Evolutionary conservation across 2,113 vertebrate genomes (phyloP).

Genomic region (Zosterops lateralis): DNA sequence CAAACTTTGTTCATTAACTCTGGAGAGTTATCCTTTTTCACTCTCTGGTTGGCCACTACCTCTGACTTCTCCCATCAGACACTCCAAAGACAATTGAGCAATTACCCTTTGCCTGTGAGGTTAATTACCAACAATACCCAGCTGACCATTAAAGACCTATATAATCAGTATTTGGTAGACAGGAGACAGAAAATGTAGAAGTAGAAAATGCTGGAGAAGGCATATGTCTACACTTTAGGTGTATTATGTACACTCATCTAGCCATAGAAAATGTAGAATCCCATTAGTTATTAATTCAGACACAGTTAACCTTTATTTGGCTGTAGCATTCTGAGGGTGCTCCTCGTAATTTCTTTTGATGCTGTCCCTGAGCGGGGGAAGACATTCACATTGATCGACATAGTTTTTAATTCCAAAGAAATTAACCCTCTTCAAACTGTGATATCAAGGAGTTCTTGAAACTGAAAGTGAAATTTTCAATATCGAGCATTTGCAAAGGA

Average conservation of each 20-base stretch:
- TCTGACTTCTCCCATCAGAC: neutral
- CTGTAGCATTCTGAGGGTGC: neutral
- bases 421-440: neutral
- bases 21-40: neutral
- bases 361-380: neutral
- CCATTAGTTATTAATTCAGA: neutral
- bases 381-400: neutral
- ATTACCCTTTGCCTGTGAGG: conserved; percentile 47
- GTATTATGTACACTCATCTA: neutral
- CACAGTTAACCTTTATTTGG: neutral
- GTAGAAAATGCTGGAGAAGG: neutral
- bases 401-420: neutral
- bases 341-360: neutral
- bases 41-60: neutral
- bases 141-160: neutral
- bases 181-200: neutral
- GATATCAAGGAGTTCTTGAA: neutral
- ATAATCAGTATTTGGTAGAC: neutral
- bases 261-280: neutral
- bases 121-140: conserved; percentile 44
- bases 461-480: neutral
- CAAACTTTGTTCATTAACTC: neutral
- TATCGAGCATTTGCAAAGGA: neutral
- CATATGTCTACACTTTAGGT: neutral
- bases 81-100: conserved; percentile 19